These are phyloP conservation scores for Betta splendens DNA, from an alignment of 2,797 vertebrate genomes.

Conservation along the genomic window DNA sequence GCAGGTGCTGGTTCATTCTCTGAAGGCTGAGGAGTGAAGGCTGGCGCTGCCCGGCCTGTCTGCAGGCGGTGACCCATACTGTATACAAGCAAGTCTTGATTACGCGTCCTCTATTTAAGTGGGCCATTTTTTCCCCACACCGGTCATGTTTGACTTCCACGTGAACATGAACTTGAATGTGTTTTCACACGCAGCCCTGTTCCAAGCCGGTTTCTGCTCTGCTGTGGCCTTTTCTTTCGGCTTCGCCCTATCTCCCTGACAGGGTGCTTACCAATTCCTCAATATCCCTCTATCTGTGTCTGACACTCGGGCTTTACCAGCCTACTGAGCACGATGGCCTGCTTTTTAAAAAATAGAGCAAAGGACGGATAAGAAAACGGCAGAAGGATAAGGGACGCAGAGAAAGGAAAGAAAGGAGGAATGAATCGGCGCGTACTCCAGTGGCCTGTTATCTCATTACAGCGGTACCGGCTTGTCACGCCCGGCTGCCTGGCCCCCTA, in stretches of 20 bases:
- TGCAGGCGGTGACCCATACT: too few relatives aligned
- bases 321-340: slow-evolving; percentile 60
- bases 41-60: too few relatives aligned
- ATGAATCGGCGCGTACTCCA: slow-evolving; percentile 67
- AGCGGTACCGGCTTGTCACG: slow-evolving; percentile 69
- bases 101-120: slow-evolving; percentile 18
- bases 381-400: slow-evolving; percentile 54
- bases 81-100: slow-evolving; percentile 38
- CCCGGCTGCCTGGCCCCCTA: slow-evolving; percentile 68
- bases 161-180: slow-evolving; percentile 32
- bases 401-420: slow-evolving; percentile 60
- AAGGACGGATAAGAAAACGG: slow-evolving; percentile 65
- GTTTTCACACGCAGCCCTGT: slow-evolving; percentile 33
- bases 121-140: slow-evolving; percentile 4
- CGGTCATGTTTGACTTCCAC: slow-evolving; percentile 34
- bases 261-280: slow-evolving; percentile 44
- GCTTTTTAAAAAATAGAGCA: slow-evolving; percentile 44
- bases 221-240: slow-evolving; percentile 48
- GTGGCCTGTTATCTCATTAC: slow-evolving; percentile 79
- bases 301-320: slow-evolving; percentile 67
- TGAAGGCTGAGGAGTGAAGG: too few relatives aligned
- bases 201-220: slow-evolving; percentile 44
- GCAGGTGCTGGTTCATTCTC: slow-evolving; percentile 71
- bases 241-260: slow-evolving; percentile 42
- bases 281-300: slow-evolving; percentile 70